phyloP scores from a whole-genome alignment of 2,797 vertebrate genomes.

The Phoeniculus purpureus region DNA sequence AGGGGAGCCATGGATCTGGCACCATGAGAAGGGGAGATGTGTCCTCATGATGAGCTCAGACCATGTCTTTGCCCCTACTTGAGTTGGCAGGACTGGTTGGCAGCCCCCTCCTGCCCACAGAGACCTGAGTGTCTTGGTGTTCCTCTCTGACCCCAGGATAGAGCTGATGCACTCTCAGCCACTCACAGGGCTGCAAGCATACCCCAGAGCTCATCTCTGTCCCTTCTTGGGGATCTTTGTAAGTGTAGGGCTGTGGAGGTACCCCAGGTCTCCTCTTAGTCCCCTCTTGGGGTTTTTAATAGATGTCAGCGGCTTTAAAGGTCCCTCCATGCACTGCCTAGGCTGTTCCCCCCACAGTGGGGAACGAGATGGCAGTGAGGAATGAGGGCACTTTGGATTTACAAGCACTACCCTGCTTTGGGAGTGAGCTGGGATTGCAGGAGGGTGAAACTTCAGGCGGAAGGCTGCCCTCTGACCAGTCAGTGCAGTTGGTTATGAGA shows the following conservation, averaged over 20 bases:
- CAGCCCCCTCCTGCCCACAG: background rate
- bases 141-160: background rate
- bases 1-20: background rate
- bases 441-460: background rate
- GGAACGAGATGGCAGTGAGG: background rate
- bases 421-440: background rate
- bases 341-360: accelerated
- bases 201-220: background rate
- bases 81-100: background rate
- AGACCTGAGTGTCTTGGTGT: background rate
- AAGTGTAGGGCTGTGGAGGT: background rate
- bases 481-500: background rate
- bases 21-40: background rate
- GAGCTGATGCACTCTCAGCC: background rate
- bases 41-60: background rate
- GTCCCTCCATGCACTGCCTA: accelerated
- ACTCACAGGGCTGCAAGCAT: background rate
- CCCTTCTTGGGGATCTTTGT: background rate
- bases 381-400: background rate
- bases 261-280: background rate
- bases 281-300: background rate
- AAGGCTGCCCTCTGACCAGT: background rate
- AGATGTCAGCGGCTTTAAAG: background rate
- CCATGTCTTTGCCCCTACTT: background rate
- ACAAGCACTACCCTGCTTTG: background rate